Conservation (phyloP, 2,797 vertebrate species). For the Uromys caudimaculatus region DNA sequence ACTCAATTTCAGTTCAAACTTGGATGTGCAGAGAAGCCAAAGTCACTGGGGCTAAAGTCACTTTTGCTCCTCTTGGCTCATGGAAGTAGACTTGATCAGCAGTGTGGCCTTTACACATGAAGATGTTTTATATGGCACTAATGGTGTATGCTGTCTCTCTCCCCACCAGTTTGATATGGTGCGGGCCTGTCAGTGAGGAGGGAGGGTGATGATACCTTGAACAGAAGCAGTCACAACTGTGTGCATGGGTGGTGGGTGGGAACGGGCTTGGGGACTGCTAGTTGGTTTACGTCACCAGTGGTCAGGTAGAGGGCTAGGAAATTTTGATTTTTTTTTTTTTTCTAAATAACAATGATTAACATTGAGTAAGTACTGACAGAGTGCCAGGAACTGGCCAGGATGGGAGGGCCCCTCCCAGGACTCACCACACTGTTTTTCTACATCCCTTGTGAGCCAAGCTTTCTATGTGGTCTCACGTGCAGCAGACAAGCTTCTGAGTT, state of each 20-base stretch:
- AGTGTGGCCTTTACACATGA: neutral
- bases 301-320: neutral
- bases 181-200: conserved; percentile 44
- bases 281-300: neutral
- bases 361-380: conserved; percentile 61
- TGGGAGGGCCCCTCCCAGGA: neutral
- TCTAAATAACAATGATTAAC: conserved; percentile 70
- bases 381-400: conserved; percentile 68
- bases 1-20: conserved; percentile 23
- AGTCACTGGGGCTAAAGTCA: neutral
- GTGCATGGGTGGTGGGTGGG: neutral
- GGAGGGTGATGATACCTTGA: conserved; percentile 44
- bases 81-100: neutral
- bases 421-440: neutral
- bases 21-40: conserved; percentile 2
- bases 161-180: conserved; percentile 67
- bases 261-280: neutral
- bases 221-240: neutral
- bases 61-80: neutral
- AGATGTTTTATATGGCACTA: conserved; percentile 9
- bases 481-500: neutral
- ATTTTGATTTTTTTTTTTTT: conserved; percentile 66
- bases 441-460: neutral
- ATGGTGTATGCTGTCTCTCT: neutral
- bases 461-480: conserved; percentile 46